Evolutionary conservation across 2,797 vertebrate species (phyloP).

Genomic region (Phalloptychus januarius): DNA sequence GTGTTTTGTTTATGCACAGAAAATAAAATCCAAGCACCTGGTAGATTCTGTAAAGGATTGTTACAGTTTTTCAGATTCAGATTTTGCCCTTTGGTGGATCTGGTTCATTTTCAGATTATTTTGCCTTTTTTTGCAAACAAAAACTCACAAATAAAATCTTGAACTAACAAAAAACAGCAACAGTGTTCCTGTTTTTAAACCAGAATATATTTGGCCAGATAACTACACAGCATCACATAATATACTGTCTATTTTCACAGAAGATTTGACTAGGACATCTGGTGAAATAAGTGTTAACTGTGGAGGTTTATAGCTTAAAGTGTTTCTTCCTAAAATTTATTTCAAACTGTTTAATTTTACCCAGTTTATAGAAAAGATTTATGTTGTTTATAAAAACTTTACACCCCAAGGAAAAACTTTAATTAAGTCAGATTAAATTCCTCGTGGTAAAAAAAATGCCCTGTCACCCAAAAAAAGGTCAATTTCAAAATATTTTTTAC

Average conservation of each 20-base stretch:
- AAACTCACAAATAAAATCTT: background rate
- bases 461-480: background rate
- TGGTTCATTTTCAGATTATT: background rate
- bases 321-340: background rate
- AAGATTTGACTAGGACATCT: background rate
- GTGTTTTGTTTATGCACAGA: slow-evolving; percentile 6
- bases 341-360: background rate
- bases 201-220: background rate
- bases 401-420: background rate
- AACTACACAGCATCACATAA: background rate
- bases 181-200: background rate
- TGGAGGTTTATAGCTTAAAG: background rate
- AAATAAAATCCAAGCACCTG: background rate
- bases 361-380: background rate
- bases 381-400: background rate
- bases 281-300: background rate
- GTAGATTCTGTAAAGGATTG: background rate
- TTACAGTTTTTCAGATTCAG: background rate
- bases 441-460: background rate
- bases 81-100: background rate
- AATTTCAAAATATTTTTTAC: background rate
- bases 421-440: background rate
- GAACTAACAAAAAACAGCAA: background rate
- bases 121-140: background rate
- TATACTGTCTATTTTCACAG: background rate